Percentiles rank a stretch among this genome's conserved stretches.
Conservation (phyloP, 92 coral and sea anemone genomes). For the Zoanthus solanderi region DNA sequence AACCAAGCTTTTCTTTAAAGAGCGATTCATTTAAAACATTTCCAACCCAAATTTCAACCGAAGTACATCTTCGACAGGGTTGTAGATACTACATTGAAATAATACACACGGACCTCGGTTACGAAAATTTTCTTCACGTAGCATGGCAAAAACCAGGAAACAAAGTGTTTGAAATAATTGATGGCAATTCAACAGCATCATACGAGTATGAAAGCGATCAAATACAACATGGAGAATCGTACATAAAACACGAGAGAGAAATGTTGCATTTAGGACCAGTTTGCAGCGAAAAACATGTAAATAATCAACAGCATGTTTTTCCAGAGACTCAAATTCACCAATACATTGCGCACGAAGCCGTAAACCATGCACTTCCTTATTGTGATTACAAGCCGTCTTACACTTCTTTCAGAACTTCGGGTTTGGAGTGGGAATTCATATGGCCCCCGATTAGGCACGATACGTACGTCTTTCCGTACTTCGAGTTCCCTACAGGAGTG, state of each 20-base stretch:
- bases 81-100: conserved; percentile 71
- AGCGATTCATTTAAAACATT: background rate
- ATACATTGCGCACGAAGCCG: background rate
- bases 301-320: no score
- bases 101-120: conserved; percentile 50
- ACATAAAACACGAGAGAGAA: background rate
- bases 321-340: background rate
- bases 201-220: conserved; percentile 1
- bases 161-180: conserved; percentile 52
- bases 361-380: conserved; percentile 4
- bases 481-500: conserved; percentile 40
- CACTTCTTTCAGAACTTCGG: background rate
- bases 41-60: conserved; percentile 55
- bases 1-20: conserved; percentile 1
- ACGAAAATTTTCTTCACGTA: conserved; percentile 56
- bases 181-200: background rate
- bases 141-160: conserved; percentile 72
- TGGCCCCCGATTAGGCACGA: conserved; percentile 34
- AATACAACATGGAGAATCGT: background rate
- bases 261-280: background rate
- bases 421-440: background rate
- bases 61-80: conserved; percentile 49
- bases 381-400: conserved; percentile 34
- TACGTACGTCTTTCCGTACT: conserved; percentile 41
- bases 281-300: background rate